Percentiles rank a stretch among this genome's conserved stretches.
Conservation (phyloP, 1,140 invertebrate genomes). For the Mactra quadrangularis region DNA sequence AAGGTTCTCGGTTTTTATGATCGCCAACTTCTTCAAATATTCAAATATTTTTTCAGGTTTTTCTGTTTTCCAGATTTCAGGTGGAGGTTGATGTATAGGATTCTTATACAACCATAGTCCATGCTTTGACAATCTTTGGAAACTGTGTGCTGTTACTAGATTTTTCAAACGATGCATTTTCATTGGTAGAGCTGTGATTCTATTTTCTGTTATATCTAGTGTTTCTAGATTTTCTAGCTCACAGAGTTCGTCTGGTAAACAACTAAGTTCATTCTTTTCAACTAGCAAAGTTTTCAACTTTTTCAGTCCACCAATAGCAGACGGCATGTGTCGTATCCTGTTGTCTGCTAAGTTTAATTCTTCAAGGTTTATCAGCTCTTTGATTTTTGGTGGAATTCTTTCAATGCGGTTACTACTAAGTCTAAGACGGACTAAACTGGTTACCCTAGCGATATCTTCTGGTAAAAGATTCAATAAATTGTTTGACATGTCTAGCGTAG, state of each 20-base stretch:
- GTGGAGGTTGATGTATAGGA: constrained; percentile 80
- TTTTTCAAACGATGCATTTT: constrained; percentile 76
- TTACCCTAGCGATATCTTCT: constrained; percentile 76
- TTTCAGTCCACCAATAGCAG: constrained; percentile 73
- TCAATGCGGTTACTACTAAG: constrained; percentile 79
- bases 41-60: constrained; percentile 80
- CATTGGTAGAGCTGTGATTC: constrained; percentile 77
- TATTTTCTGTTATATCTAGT: constrained; percentile 80
- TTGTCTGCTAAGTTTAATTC: constrained; percentile 77
- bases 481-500: constrained; percentile 79
- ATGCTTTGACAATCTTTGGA: constrained; percentile 76
- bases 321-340: constrained; percentile 74
- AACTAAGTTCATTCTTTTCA: constrained; percentile 77
- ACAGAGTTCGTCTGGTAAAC: constrained; percentile 79
- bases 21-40: constrained; percentile 80
- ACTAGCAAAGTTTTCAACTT: constrained; percentile 73
- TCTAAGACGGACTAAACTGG: constrained; percentile 74
- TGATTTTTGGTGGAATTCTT: constrained; percentile 75
- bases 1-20: constrained; percentile 80
- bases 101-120: constrained; percentile 83
- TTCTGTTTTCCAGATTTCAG: constrained; percentile 81
- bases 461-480: constrained; percentile 78
- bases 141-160: constrained; percentile 79
- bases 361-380: constrained; percentile 71
- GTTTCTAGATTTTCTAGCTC: constrained; percentile 78